Base-by-base conservation (phyloP, 2,888 invertebrate species). In the Gryllus longicercus region DNA sequence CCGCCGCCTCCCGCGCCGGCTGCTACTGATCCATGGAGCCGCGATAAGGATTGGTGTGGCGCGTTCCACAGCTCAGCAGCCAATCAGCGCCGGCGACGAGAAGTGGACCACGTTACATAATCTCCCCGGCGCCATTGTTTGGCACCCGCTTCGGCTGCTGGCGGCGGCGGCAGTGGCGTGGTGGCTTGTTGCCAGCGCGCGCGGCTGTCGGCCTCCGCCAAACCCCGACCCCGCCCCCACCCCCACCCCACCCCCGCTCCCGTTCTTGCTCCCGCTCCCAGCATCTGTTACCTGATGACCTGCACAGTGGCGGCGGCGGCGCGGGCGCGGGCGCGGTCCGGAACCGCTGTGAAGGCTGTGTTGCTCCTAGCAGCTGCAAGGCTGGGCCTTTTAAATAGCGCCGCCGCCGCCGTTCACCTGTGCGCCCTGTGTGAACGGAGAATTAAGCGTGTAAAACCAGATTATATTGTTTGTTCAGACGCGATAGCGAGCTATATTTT, bases 1-100 rank as follows among this genome's bases (percentile, higher is more conserved):
- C 63, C 63, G 87, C 86, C 84, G 38, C 84, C 86, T 84, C 84
- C 85, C 87, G 88, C 23, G 76, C 76, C 75, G 14, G 14, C 63
- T 18, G 63, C 63, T n/a, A n/a, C 14, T 63, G 63, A n/a, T 63
- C 63, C n/a, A 14, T 63, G 63, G 63, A 63, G 63, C n/a, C 63
- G 63, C 63, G 63, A 63, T 63, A 63, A 63, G 63, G 63, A 63
- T 63, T 63, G 63, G 63, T 63, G 63, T 63, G 63, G 63, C 63
- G 63, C 63, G 63, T 63, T 63, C 63, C 63, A 63, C 63, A n/a
- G 63, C 63, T 14, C 63, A 18, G 14, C 63, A 14, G n/a, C 63
- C 63, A 63, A 63, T 63, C 63, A 14, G 63, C 14, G 63, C 16
- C 63, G 63, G 63, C 63, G 63, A 14, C 63, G 63, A 63, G 63